These are phyloP conservation scores for Sinocyclocheilus maitianheensis DNA, from an alignment of 2,113 vertebrate species.

Conservation along the genomic window DNA sequence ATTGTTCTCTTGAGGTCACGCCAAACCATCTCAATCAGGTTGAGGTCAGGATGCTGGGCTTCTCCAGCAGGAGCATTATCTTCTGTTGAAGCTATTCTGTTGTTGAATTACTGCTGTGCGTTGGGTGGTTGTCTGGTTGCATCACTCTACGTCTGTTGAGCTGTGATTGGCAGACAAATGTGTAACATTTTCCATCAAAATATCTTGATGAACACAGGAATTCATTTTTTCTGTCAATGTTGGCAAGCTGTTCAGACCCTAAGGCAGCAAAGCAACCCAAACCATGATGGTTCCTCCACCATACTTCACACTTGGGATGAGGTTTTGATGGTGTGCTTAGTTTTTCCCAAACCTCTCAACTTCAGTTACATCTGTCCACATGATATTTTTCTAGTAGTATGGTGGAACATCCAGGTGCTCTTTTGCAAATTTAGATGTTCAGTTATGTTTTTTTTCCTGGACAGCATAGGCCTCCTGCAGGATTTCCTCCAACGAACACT, in stretches of 20 bases:
- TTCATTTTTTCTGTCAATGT: background rate
- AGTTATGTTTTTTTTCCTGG: background rate
- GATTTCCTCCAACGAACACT: background rate
- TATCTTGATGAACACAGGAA: background rate
- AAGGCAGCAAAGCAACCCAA: background rate
- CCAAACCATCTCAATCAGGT: slow-evolving; percentile 28
- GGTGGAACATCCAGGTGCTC: background rate
- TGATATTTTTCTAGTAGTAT: background rate
- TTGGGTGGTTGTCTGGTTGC: slow-evolving; percentile 7
- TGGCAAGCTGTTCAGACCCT: background rate
- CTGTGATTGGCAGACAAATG: background rate
- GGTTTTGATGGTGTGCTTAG: background rate
- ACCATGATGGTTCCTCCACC: background rate
- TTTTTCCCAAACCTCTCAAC: background rate
- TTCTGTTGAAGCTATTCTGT: background rate
- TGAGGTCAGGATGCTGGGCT: slow-evolving; percentile 16
- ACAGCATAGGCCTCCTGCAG: background rate
- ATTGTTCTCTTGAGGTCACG: slow-evolving; percentile 3
- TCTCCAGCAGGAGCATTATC: background rate
- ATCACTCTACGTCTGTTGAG: background rate
- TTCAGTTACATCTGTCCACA: background rate
- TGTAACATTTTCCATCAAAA: background rate
- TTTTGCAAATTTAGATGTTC: background rate
- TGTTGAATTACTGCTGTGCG: background rate
- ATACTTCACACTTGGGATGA: background rate